Evolutionary conservation across 2,888 invertebrate species (phyloP).

Genomic region (Auanema freiburgensis): DNA sequence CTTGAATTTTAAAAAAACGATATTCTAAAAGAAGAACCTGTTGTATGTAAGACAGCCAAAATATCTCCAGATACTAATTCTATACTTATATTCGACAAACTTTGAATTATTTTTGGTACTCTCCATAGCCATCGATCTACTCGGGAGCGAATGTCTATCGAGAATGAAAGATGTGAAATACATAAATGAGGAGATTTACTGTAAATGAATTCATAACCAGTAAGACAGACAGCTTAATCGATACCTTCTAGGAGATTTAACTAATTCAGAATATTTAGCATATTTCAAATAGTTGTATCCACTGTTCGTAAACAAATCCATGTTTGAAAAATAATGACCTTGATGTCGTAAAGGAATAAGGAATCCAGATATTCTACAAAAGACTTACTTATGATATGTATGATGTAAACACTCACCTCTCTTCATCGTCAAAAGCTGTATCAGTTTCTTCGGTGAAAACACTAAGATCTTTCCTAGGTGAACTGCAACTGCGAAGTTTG

Average conservation of each 20-base stretch:
- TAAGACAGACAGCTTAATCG: not conserved
- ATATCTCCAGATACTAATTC: slow-evolving; percentile 89
- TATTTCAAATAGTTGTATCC: slow-evolving; percentile 52
- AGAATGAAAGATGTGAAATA: slow-evolving; percentile 74
- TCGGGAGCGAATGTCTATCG: slow-evolving; percentile 67
- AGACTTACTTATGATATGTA: not conserved
- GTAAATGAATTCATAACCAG: not conserved
- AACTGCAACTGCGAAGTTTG: not conserved
- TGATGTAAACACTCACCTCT: not conserved
- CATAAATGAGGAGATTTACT: slow-evolving; percentile 65
- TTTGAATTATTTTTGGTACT: slow-evolving; percentile 65
- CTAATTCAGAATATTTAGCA: slow-evolving; percentile 40
- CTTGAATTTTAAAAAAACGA: not conserved
- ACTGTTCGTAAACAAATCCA: slow-evolving; percentile 39
- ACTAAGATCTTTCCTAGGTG: not conserved
- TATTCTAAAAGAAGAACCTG: slow-evolving; percentile 57
- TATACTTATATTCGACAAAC: slow-evolving; percentile 79
- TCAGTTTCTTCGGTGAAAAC: slow-evolving; percentile 2
- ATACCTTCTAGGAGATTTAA: too few relatives aligned
- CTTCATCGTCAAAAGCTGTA: not conserved
- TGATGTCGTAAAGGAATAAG: slow-evolving; percentile 43
- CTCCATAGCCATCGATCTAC: slow-evolving; percentile 64
- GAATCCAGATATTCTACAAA: slow-evolving; percentile 12
- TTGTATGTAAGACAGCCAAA: slow-evolving; percentile 84
- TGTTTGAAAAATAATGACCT: slow-evolving; percentile 54